Base-by-base conservation (phyloP, 2,888 invertebrate genomes). In the Tortricodes alternella region DNA sequence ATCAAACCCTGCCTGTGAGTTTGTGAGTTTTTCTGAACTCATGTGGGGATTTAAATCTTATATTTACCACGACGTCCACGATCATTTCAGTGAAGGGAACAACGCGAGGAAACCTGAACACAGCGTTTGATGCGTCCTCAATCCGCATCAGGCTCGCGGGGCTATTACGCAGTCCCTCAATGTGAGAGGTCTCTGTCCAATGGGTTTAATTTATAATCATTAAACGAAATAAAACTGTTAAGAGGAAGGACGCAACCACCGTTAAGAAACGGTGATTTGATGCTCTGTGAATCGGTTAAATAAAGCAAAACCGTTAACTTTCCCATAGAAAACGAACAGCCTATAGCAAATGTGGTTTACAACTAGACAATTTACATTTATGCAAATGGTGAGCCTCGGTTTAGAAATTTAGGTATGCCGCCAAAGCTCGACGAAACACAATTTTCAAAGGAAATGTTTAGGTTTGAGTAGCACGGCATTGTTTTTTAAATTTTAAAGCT, bases 261-360 rank as follows among this genome's bases (percentile, higher is more conserved):
- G 56, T 56, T 56, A 56, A 44, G 38, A 18, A 56, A 56, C 56
- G 56, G 56, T 56, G 32, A 38, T 38, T 44, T 32, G 44, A 50
- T 56, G 56, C 56, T 48, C 29, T 21, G 43, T 44, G 56, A 56
- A 56, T 56, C 49, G 56, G 56, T 56, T 44, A 56, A 43, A 50
- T 56, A 50, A 56, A 32, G 38, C 13, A 18, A 35, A 11, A 23
- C 56, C 56, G 49, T 49, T 56, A 50, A 32, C 46, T 11, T 21
- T 53, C 32, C 53, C 39, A 32, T 49, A 44, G 48, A 53, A 46
- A 46, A 46, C 37, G 44, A 21, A 39, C 38, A 46, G 24, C 24
- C 43, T 24, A 32, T 11, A 15, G 41, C 41, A 49, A 41, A 39
- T 46, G 46, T 18, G 46, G 41, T 48, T 55, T 55, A 55, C 48